A percentile compares a stretch with the other conserved stretches of the same genome.
These are phyloP conservation scores for Tenebrio molitor DNA, from an alignment of 1,140 invertebrate genomes.

Conservation along the genomic window DNA sequence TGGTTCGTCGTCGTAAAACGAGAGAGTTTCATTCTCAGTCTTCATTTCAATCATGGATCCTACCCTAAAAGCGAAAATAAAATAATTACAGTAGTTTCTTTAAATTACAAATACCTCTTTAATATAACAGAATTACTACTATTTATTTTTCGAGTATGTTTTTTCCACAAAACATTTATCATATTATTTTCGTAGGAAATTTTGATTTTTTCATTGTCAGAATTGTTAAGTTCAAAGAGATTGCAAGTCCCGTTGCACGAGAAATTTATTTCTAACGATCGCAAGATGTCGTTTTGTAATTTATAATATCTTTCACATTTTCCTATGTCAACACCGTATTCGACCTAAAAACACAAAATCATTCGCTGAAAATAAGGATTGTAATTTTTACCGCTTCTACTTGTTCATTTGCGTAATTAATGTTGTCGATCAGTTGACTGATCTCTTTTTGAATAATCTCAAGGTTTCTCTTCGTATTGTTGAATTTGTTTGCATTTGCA, in stretches of 20 bases:
- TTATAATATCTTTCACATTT: conserved; percentile 84
- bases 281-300: conserved; percentile 60
- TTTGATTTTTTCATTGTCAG: conserved; percentile 9
- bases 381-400: conserved; percentile 66
- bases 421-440: conserved; percentile 75
- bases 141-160: not conserved
- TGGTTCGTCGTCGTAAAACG: conserved; percentile 37
- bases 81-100: too few relatives aligned
- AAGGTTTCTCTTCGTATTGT: conserved; percentile 25
- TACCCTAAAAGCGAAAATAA: conserved; percentile 41
- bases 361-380: not conserved
- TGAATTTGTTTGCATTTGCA: conserved; percentile 11
- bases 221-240: conserved; percentile 42
- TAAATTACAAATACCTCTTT: not conserved
- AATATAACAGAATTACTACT: not conserved
- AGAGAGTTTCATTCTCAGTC: conserved; percentile 18
- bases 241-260: conserved; percentile 55
- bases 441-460: conserved; percentile 16
- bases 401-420: conserved; percentile 82
- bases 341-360: conserved; percentile 48
- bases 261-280: conserved; percentile 53
- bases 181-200: not conserved
- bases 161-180: not conserved
- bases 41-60: conserved; percentile 53
- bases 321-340: conserved; percentile 64